Evolutionary conservation across 1,140 invertebrate genomes (phyloP), one percentile per base, ranked within the genome.

Genomic region (Eurosta solidaginis): DNA sequence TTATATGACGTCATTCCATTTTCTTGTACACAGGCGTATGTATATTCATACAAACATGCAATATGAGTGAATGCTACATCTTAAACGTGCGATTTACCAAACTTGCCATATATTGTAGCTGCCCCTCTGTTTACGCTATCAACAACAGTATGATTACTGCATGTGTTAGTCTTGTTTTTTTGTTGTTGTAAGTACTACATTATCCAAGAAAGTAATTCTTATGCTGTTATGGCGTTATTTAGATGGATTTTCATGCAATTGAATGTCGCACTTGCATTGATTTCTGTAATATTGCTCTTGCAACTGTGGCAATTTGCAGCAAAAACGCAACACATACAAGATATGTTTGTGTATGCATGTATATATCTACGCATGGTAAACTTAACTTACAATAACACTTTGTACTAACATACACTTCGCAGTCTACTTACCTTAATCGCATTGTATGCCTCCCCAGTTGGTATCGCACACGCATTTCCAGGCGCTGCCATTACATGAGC

Each of bases 381-480:
- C n/a, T n/a, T n/a, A n/a, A n/a, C n/a, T n/a, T n/a, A n/a, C n/a
- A n/a, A n/a, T n/a, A n/a, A n/a, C n/a, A n/a, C n/a, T n/a, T n/a
- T n/a, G n/a, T n/a, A n/a, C n/a, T n/a, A n/a, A n/a, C n/a, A n/a
- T n/a, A n/a, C n/a, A n/a, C n/a, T n/a, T n/a, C n/a, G n/a, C 17
- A 27, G n/a, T 22, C 7, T 27, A 75, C 88, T 89, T 89, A 96
- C 95, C 94, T 93, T 96, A 95, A 89, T 97, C 95, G 88, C 96
- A 97, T 42, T 96, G 92, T 78, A 96, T 96, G 80, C 96, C 96
- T 81, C 95, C 96, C 95, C 95, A 97, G 88, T 96, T 96, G 78
- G 95, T 96, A 86, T 96, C 94, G 88, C 96, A 97, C 80, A 95
- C 95, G 88, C 95, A 96, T 84, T 96, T 94, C 94, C 95, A 96